Base-by-base conservation (phyloP, 2,113 vertebrate species). In the Procavia capensis region DNA sequence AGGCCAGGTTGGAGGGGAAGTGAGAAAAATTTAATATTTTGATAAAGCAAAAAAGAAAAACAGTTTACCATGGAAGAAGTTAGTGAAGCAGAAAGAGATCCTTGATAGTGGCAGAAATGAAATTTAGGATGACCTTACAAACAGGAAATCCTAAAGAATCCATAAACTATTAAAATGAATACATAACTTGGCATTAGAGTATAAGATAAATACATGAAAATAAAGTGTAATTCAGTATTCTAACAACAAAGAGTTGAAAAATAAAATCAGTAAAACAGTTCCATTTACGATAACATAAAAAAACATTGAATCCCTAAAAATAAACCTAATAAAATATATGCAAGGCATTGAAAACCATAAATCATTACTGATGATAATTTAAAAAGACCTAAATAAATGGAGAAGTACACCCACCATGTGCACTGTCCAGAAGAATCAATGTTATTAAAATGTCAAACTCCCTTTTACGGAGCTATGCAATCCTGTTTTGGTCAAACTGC, bases 81-180 rank as follows among this genome's bases (percentile, higher is more conserved):
- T 91, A 81, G 16, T 79, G 50, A 95, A 87, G 14, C 83, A 66
- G 24, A 91, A 88, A 66, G 31, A 72, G 31, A 63, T 24, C n/a
- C 16, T 10, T 39, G 34, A 19, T 19, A 59, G 45, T 2, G 25
- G 34, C 45, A 89, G 78, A 93, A 80, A 85, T 66, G 34, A 92
- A 54, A 57, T 27, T 72, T 47, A 81, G 29, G 74, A 85, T 66
- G 43, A 92, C 70, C 31, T 29, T 14, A 31, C 13, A 54, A 31
- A 39, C 8, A 76, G 72, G 78, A 91, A 88, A 84, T n/a, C 4
- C 50, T 16, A 54, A 54, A 54, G 50, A 54, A 54, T 54, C 50
- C 17, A 54, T 16, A 50, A 54, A 54, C 6, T 36, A 63, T 39
- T 57, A 64, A 57, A 75, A 64, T 43, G 41, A 79, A 36, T 16